A percentile compares a stretch with the other conserved stretches of the same genome.
Conservation (phyloP, 2,797 vertebrate species). For the Echiichthys vipera region DNA sequence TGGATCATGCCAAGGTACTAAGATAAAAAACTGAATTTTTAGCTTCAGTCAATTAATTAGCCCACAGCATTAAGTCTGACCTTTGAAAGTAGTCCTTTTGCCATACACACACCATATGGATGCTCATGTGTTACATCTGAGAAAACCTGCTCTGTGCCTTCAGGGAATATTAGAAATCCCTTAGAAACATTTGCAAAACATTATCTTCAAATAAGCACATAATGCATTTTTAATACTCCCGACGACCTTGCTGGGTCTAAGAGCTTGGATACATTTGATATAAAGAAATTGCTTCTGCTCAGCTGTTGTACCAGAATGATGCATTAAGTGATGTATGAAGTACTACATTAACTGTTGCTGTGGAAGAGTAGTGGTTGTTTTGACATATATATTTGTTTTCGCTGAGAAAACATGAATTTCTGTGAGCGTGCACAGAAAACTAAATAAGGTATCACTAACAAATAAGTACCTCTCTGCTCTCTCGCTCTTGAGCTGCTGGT, state of each 20-base stretch:
- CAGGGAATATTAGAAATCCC: not conserved
- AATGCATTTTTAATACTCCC: not conserved
- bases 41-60: no score
- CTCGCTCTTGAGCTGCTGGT: constrained; percentile 33
- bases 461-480: constrained; percentile 44
- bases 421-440: constrained; percentile 32
- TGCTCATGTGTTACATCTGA: not conserved
- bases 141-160: not conserved
- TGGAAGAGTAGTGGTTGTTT: constrained; percentile 20
- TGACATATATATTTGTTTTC: not conserved
- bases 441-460: constrained; percentile 45
- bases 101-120: not conserved
- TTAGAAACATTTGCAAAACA: not conserved
- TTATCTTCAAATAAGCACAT: not conserved
- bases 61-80: no score
- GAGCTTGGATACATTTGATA: not conserved
- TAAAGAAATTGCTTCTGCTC: not conserved
- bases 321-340: not conserved
- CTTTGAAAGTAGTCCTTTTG: no score
- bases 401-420: constrained; percentile 13
- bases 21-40: no score
- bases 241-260: not conserved
- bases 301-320: not conserved
- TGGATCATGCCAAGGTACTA: no score
- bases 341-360: constrained; percentile 29